A percentile compares a stretch with the other conserved stretches of the same genome.
Evolutionary conservation across 2,113 vertebrate species (phyloP).

Genomic region (Lanius collurio): DNA sequence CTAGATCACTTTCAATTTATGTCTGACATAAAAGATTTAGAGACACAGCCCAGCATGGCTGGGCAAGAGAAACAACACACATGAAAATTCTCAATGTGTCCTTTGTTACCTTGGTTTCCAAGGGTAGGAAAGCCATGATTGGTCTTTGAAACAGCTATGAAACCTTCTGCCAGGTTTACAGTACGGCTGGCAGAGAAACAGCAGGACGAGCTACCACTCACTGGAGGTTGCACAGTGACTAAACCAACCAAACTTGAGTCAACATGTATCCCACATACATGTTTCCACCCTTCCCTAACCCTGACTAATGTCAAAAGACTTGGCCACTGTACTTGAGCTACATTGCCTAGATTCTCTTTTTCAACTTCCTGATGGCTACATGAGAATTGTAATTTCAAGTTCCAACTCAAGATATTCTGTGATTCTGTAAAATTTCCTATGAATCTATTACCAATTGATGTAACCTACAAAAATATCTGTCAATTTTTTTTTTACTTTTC

Average conservation of each 20-base stretch:
- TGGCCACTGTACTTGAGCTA: not conserved
- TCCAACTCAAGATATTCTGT: not conserved
- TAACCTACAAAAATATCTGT: not conserved
- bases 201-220: not conserved
- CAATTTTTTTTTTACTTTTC: not conserved
- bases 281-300: not conserved
- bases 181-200: not conserved
- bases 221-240: not conserved
- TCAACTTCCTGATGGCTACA: accelerated
- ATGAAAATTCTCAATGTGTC: not conserved
- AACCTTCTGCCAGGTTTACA: not conserved
- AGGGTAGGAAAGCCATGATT: not conserved
- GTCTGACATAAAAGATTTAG: not conserved
- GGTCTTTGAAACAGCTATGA: not conserved
- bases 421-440: not conserved
- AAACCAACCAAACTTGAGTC: not conserved
- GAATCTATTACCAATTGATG: not conserved
- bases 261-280: not conserved
- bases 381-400: not conserved
- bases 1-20: not conserved
- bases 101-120: not conserved
- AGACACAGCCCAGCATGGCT: not conserved
- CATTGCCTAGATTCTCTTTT: not conserved
- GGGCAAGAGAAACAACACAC: not conserved
- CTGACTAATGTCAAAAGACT: not conserved